A percentile compares a stretch with the other conserved stretches of the same genome.
These are phyloP conservation scores for Sula dactylatra DNA, from an alignment of 2,113 vertebrate species.

Conservation along the genomic window DNA sequence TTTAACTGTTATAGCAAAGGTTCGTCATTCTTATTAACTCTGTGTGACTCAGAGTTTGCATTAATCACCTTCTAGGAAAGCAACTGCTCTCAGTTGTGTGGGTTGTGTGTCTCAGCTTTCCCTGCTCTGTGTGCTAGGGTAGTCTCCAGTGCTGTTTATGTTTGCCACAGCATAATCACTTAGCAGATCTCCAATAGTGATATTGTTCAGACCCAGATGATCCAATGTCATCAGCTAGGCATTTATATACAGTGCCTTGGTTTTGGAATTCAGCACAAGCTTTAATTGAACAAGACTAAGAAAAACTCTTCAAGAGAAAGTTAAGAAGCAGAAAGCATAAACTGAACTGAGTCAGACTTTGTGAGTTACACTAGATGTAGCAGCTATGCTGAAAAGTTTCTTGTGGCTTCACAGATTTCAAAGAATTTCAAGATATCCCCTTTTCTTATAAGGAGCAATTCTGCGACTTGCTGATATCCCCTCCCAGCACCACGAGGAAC, in stretches of 20 bases:
- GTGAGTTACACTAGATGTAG: neutral
- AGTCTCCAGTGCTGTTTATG: neutral
- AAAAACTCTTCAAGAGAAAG: neutral
- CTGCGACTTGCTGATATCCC: neutral
- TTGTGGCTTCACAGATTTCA: neutral
- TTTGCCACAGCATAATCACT: neutral
- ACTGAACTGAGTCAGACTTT: neutral
- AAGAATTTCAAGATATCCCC: neutral
- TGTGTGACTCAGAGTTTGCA: neutral
- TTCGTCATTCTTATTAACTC: neutral
- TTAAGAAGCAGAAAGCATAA: neutral
- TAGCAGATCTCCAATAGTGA: neutral
- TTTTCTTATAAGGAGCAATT: neutral
- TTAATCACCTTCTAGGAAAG: slow-evolving; percentile 8
- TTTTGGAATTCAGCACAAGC: neutral
- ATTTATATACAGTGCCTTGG: neutral
- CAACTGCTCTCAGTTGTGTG: neutral
- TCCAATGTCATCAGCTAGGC: neutral
- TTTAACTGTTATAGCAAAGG: neutral
- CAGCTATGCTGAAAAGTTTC: neutral
- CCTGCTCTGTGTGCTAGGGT: neutral
- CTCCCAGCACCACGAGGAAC: fast-evolving
- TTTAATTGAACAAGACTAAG: neutral
- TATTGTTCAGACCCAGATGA: neutral
- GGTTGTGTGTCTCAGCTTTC: neutral